These are phyloP conservation scores for Istiophorus platypterus DNA, from an alignment of 2,113 vertebrate species.

Conservation along the genomic window DNA sequence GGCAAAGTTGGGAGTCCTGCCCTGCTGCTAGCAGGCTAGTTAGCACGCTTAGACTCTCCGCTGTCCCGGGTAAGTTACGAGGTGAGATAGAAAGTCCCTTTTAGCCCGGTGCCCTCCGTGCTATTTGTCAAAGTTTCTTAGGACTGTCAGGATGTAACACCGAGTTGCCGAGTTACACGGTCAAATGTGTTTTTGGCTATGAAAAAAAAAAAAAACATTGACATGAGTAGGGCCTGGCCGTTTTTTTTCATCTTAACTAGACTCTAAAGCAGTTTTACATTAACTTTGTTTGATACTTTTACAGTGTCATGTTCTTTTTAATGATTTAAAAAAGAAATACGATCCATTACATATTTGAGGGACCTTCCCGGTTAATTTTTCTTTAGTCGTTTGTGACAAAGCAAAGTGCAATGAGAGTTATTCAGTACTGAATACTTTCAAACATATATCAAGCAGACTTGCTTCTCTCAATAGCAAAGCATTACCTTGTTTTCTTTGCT, in stretches of 20 bases:
- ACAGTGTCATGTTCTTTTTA: neutral
- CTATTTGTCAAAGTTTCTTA: neutral
- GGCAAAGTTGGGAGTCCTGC: constrained; percentile 74
- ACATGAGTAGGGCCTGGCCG: constrained; percentile 45
- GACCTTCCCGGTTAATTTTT: neutral
- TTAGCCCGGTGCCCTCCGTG: neutral
- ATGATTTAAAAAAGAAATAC: no score
- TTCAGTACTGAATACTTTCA: constrained; percentile 3
- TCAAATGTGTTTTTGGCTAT: neutral
- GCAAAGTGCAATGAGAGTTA: neutral
- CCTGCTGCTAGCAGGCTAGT: constrained; percentile 73
- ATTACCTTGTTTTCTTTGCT: constrained; percentile 3
- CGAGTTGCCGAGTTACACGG: neutral
- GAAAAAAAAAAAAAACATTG: constrained; percentile 18
- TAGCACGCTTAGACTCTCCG: constrained; percentile 57
- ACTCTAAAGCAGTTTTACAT: neutral
- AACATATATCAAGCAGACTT: neutral
- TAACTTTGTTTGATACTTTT: neutral
- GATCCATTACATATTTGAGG: neutral
- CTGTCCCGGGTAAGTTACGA: constrained; percentile 49
- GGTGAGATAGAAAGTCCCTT: constrained; percentile 54
- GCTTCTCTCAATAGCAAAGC: no score
- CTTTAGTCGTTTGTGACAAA: neutral
- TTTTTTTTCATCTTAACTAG: constrained; percentile 1
- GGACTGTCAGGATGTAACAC: accelerated